These are phyloP conservation scores for Climacteris rufus DNA, from an alignment of 2,113 vertebrate genomes.

Conservation along the genomic window DNA sequence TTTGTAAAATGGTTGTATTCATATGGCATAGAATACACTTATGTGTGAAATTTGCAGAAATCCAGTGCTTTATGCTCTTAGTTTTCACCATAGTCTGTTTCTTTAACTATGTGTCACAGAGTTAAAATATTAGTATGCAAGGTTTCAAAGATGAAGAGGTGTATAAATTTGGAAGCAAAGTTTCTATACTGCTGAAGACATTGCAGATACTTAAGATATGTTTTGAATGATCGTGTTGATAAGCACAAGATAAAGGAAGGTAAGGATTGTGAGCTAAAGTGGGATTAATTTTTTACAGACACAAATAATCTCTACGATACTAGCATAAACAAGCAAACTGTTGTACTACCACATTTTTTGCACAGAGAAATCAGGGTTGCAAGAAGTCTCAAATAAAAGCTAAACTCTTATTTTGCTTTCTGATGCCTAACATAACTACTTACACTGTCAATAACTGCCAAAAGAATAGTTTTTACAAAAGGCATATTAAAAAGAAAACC, in stretches of 20 bases:
- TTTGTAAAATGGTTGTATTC: not conserved
- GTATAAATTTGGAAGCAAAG: not conserved
- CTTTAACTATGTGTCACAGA: not conserved
- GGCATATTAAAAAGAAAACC: not conserved
- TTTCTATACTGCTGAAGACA: not conserved
- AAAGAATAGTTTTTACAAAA: not conserved
- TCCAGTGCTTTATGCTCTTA: not conserved
- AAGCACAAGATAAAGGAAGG: not conserved
- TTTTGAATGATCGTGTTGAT: not conserved
- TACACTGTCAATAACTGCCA: not conserved
- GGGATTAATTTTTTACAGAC: not conserved
- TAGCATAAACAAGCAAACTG: not conserved
- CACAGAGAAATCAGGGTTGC: not conserved
- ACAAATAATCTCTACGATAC: not conserved
- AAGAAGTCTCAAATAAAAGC: not conserved
- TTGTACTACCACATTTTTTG: not conserved
- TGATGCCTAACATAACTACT: not conserved
- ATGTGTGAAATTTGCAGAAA: not conserved
- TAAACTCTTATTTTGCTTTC: not conserved
- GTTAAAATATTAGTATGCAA: not conserved
- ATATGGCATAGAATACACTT: rapidly evolving
- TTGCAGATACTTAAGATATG: not conserved
- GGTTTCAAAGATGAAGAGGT: not conserved
- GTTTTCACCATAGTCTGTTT: not conserved
- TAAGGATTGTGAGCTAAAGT: not conserved